A percentile compares a stretch with the other conserved stretches of the same genome.
Conservation (phyloP, 2,888 invertebrate genomes). For the Schizaphis graminum region DNA sequence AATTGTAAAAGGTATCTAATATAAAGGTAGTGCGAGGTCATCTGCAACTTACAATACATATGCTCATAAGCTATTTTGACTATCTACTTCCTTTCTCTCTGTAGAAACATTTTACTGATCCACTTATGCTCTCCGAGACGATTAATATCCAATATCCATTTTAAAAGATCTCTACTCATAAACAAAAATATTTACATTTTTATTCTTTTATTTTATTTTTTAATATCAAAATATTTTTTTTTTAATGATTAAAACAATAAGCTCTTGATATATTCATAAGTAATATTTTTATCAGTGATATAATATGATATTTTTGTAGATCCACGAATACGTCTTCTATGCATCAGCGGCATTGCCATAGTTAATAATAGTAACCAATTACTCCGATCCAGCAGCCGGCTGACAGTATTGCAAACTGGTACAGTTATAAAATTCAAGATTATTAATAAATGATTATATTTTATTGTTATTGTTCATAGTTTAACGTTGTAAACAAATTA, state of each 20-base stretch:
- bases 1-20: neutral
- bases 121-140: neutral
- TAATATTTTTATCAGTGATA: neutral
- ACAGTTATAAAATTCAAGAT: neutral
- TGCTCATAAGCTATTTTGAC: neutral
- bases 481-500: too few relatives aligned
- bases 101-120: neutral
- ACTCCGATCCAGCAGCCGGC: neutral
- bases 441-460: neutral
- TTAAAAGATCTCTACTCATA: neutral
- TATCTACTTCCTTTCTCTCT: neutral
- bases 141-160: neutral
- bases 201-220: neutral
- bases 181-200: neutral
- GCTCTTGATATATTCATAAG: neutral
- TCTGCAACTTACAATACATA: neutral
- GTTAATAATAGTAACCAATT: neutral
- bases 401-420: neutral
- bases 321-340: neutral
- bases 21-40: neutral
- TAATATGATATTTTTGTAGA: neutral
- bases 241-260: neutral
- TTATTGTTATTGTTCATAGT: too few relatives aligned
- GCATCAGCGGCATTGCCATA: neutral
- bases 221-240: neutral